Percentiles rank a stretch among this genome's conserved stretches.
Conservation (phyloP, 2,797 vertebrate genomes). For the Anolis apletophallus region DNA sequence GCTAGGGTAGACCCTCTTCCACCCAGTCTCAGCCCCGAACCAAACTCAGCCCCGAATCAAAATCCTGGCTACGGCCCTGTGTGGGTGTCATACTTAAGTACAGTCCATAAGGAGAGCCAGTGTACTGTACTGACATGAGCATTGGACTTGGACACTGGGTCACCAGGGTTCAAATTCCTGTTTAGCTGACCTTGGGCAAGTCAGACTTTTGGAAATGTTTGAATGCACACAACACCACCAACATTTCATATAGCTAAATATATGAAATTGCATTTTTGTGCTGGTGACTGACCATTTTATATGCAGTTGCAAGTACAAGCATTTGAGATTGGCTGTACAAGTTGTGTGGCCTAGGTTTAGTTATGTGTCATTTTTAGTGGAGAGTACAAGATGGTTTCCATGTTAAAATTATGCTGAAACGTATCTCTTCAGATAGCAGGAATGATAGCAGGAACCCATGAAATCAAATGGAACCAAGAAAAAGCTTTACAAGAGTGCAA, state of each 20-base stretch:
- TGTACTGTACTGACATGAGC: too few relatives aligned
- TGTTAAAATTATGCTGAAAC: constrained; percentile 14
- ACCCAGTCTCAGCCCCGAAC: too few relatives aligned
- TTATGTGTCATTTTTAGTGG: background rate
- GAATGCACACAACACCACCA: too few relatives aligned
- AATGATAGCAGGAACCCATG: constrained; percentile 39
- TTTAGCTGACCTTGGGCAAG: too few relatives aligned
- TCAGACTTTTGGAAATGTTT: too few relatives aligned
- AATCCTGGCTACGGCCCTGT: too few relatives aligned
- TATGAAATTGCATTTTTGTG: background rate
- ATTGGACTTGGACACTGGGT: too few relatives aligned
- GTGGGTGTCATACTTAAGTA: background rate
- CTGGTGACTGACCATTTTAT: too few relatives aligned
- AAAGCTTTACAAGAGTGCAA: constrained; percentile 30
- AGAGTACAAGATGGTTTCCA: background rate
- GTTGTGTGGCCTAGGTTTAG: background rate
- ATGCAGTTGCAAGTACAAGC: background rate
- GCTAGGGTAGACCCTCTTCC: too few relatives aligned
- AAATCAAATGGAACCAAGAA: constrained; percentile 44
- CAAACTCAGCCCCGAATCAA: too few relatives aligned
- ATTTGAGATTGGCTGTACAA: background rate
- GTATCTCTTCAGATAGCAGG: background rate
- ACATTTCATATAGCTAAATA: background rate
- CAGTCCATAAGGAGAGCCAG: background rate
- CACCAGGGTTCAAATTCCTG: too few relatives aligned